Conservation (phyloP, 2,888 invertebrate genomes). For the Alviniconcha strummeri region DNA sequence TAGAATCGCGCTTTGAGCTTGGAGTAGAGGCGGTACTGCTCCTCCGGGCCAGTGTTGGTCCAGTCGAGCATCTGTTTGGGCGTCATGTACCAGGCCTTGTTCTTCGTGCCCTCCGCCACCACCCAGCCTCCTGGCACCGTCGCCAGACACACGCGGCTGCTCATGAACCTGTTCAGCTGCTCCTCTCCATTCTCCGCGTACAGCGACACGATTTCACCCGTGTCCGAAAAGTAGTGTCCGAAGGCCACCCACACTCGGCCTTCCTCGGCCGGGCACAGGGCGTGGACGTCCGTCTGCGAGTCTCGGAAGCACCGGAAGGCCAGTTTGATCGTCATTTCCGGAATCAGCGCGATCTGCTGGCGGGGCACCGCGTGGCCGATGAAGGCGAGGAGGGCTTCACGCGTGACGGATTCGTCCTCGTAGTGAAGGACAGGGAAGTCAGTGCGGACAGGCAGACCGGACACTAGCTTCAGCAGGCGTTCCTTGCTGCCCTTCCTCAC, state of each 20-base stretch:
- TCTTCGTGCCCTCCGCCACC: background rate
- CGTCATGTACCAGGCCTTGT: background rate
- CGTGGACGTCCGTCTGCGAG: background rate
- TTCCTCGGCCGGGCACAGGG: background rate
- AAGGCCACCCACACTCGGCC: background rate
- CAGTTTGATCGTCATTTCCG: background rate
- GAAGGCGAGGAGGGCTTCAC: background rate
- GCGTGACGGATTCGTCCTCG: background rate
- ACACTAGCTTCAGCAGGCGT: background rate
- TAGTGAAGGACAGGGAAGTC: background rate
- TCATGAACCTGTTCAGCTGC: background rate
- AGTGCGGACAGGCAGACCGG: background rate
- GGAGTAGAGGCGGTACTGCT: slow-evolving; percentile 7
- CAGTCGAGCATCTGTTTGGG: background rate
- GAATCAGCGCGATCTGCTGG: background rate
- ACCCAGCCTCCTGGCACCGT: background rate
- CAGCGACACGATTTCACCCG: no score
- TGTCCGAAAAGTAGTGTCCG: background rate
- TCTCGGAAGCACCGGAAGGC: background rate
- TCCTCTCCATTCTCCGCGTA: background rate
- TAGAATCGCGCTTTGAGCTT: background rate
- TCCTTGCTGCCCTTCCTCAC: background rate
- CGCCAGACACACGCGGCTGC: background rate
- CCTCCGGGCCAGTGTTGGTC: background rate
- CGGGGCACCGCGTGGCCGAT: background rate